Conservation (phyloP, 92 coral and sea anemone genomes). For the Phenganax stokvisi region DNA sequence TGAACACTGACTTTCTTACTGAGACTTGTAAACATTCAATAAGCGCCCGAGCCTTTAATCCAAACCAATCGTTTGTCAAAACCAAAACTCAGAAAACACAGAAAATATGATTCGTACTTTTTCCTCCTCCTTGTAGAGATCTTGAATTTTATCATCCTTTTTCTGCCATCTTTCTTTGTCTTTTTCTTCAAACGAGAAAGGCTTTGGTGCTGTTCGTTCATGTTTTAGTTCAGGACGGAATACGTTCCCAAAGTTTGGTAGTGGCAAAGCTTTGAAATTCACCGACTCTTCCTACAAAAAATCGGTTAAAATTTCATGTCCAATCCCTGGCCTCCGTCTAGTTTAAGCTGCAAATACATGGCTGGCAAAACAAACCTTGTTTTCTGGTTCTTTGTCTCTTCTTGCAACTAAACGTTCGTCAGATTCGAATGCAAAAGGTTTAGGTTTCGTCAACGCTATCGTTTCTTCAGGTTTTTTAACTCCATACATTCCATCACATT, state of each 20-base stretch:
- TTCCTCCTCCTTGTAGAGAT: constrained; percentile 68
- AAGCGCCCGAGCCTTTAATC: neutral
- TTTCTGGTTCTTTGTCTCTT: constrained; percentile 49
- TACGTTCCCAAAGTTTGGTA: constrained; percentile 72
- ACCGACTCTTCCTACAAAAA: constrained; percentile 42
- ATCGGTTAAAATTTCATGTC: neutral
- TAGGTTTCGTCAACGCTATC: constrained; percentile 61
- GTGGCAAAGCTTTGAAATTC: constrained; percentile 74
- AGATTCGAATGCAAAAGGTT: constrained; percentile 70
- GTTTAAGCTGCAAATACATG: no score
- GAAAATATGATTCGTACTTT: constrained; percentile 44
- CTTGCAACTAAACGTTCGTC: constrained; percentile 65
- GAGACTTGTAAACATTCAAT: no score
- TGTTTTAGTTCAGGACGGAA: constrained; percentile 80
- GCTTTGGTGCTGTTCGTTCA: constrained; percentile 55
- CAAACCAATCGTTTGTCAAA: neutral
- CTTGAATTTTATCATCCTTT: constrained; percentile 70
- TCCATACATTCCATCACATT: constrained; percentile 74
- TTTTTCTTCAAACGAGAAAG: constrained; percentile 82
- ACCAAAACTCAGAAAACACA: neutral
- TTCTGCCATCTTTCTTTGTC: constrained; percentile 62
- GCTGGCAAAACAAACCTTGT: neutral
- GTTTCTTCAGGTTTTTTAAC: constrained; percentile 58
- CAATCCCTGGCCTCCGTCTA: neutral
- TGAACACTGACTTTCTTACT: no score